Conservation (phyloP, 2,113 vertebrate species). For the Brienomyrus brachyistius region DNA sequence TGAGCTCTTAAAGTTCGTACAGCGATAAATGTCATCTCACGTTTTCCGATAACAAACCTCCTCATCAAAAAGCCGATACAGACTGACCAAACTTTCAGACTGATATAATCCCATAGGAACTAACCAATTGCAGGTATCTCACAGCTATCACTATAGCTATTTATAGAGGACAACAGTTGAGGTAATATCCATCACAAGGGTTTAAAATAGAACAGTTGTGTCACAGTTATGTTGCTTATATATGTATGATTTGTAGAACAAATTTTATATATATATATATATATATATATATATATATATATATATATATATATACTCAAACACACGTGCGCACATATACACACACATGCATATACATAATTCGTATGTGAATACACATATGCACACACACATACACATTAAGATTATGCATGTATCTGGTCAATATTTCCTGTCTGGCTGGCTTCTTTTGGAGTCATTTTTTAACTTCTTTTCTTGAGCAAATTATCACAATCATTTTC, state of each 20-base stretch:
- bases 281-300: background rate
- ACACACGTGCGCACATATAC: background rate
- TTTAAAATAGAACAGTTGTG: conserved; percentile 14
- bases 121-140: conserved; percentile 25
- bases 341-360: background rate
- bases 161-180: conserved; percentile 46
- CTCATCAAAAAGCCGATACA: background rate
- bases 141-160: conserved; percentile 33
- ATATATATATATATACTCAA: background rate
- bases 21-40: conserved; percentile 54
- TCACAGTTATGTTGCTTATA: conserved; percentile 15
- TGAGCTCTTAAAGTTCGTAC: conserved; percentile 97
- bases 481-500: background rate
- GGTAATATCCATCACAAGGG: conserved; percentile 27
- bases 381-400: background rate
- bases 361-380: background rate
- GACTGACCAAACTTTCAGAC: conserved; percentile 5
- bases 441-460: background rate
- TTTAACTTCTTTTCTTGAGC: no score
- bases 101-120: conserved; percentile 28
- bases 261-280: background rate
- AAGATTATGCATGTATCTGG: background rate
- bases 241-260: background rate
- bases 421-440: background rate
- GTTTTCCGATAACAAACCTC: conserved; percentile 49